phyloP scores from a whole-genome alignment of 2,888 invertebrate species.

The Drosophila heteroneura region DNA sequence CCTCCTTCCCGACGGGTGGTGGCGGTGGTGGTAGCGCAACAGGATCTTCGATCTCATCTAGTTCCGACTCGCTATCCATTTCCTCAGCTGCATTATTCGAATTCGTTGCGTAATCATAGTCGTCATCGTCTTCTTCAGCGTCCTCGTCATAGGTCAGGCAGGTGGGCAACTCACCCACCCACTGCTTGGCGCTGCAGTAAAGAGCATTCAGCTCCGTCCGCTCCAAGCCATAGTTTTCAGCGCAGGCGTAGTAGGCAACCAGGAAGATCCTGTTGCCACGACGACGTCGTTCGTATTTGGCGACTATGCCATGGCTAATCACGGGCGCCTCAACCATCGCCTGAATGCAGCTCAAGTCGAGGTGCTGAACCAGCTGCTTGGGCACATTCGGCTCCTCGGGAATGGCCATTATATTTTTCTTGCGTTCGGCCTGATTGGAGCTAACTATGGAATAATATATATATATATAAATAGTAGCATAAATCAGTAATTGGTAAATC shows the following conservation, averaged over 20 bases:
- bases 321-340: conserved; percentile 84
- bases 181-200: conserved; percentile 87
- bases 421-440: conserved; percentile 33
- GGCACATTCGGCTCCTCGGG: conserved; percentile 81
- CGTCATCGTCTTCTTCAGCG: conserved; percentile 29
- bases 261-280: conserved; percentile 86
- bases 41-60: conserved; percentile 30
- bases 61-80: conserved; percentile 22
- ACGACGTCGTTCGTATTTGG: conserved; percentile 83
- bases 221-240: conserved; percentile 86
- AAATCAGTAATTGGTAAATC: not conserved
- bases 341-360: conserved; percentile 84
- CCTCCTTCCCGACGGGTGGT: conserved; percentile 51
- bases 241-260: conserved; percentile 87
- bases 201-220: conserved; percentile 86
- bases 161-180: conserved; percentile 87
- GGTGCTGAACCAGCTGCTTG: conserved; percentile 67
- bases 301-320: conserved; percentile 82
- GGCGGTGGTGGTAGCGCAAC: conserved; percentile 58
- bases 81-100: conserved; percentile 52
- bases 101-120: conserved; percentile 62
- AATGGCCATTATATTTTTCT: conserved; percentile 76
- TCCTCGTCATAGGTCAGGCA: conserved; percentile 83
- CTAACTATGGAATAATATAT: conserved; percentile 6
- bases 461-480: not conserved